phyloP scores from a whole-genome alignment of 2,888 invertebrate species.

The Xestia ashworthii region DNA sequence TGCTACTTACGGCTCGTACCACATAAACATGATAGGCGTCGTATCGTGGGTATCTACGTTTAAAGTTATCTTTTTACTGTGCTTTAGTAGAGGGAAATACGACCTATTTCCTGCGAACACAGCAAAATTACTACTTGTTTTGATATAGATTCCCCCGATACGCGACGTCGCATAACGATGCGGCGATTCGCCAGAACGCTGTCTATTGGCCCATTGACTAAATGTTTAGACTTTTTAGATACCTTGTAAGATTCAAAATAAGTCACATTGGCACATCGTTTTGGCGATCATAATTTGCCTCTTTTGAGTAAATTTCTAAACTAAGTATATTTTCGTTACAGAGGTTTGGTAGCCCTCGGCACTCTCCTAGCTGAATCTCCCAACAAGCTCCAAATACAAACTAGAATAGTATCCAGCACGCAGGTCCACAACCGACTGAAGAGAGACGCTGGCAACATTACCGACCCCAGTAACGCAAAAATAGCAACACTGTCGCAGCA shows the following conservation, averaged over 20 bases:
- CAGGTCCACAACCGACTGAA: slow-evolving; percentile 83
- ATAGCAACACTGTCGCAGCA: slow-evolving; percentile 85
- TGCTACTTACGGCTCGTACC: neutral
- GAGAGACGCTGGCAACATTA: slow-evolving; percentile 76
- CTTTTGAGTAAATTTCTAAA: neutral
- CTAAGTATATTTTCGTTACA: too few relatives aligned
- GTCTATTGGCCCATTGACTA: neutral
- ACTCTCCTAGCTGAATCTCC: slow-evolving; percentile 91
- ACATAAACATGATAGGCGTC: too few relatives aligned
- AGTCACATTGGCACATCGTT: neutral
- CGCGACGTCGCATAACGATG: too few relatives aligned
- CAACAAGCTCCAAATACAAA: slow-evolving; percentile 82
- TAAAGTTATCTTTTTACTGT: too few relatives aligned
- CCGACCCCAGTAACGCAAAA: slow-evolving; percentile 80
- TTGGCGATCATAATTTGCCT: neutral
- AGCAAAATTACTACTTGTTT: too few relatives aligned
- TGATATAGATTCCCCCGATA: too few relatives aligned
- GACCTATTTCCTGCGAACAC: too few relatives aligned
- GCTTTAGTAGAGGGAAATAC: too few relatives aligned
- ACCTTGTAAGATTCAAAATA: neutral
- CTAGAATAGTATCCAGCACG: slow-evolving; percentile 81
- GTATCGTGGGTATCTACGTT: too few relatives aligned
- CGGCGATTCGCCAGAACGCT: neutral
- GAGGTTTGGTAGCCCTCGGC: slow-evolving; percentile 94
- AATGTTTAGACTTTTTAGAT: neutral